Conservation (phyloP, 2,113 vertebrate genomes). For the Manacus vitellinus region DNA sequence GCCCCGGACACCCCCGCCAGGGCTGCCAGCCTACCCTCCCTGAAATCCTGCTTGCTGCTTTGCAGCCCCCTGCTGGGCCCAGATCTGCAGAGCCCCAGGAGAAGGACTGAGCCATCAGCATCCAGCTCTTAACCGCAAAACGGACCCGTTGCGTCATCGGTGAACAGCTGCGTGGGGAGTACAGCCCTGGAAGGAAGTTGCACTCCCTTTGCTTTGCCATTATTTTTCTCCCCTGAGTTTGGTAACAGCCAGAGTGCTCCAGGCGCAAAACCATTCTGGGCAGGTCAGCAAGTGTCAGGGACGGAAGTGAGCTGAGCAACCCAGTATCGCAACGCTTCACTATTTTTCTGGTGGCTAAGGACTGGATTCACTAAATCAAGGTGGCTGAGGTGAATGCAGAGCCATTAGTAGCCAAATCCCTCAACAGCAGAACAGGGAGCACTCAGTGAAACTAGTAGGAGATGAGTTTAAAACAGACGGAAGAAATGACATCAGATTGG, state of each 20-base stretch:
- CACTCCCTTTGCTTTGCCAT: background rate
- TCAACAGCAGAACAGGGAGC: background rate
- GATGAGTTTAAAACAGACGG: background rate
- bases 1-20: slow-evolving; percentile 49
- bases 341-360: background rate
- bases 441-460: background rate
- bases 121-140: background rate
- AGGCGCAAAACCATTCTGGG: background rate
- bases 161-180: background rate
- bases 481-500: background rate
- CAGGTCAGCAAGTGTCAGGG: background rate
- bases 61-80: slow-evolving; percentile 66
- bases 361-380: background rate
- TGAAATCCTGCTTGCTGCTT: slow-evolving; percentile 22
- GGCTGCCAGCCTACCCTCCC: slow-evolving; percentile 47
- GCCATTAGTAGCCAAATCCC: background rate
- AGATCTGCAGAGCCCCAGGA: background rate
- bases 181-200: background rate
- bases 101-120: background rate
- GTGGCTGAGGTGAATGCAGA: background rate
- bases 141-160: background rate
- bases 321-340: background rate
- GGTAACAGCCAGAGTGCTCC: background rate
- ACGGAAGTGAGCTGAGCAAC: background rate
- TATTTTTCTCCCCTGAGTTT: background rate